Evolutionary conservation across 2,888 invertebrate genomes (phyloP).

Genomic region (Parnassius apollo): DNA sequence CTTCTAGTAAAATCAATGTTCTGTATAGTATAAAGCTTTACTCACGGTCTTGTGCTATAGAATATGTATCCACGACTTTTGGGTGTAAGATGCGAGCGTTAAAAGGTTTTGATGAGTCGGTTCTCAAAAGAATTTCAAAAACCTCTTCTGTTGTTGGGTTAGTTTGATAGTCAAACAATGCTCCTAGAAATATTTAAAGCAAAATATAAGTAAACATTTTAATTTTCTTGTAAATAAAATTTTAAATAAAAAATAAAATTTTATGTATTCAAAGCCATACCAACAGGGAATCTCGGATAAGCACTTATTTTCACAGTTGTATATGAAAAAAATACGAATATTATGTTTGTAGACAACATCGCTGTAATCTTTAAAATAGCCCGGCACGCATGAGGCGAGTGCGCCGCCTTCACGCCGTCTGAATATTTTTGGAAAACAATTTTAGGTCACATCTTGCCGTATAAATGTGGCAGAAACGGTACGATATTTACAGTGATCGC

Average conservation of each 20-base stretch:
- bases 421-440: slow-evolving; percentile 77
- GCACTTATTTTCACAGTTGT: slow-evolving; percentile 32
- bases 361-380: slow-evolving; percentile 38
- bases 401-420: slow-evolving; percentile 57
- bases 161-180: slow-evolving; percentile 68
- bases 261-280: slow-evolving; percentile 41
- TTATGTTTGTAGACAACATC: slow-evolving; percentile 37
- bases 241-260: neutral
- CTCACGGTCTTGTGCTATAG: slow-evolving; percentile 65
- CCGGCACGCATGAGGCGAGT: slow-evolving; percentile 48
- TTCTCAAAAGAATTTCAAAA: slow-evolving; percentile 50
- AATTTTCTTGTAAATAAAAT: neutral
- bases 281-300: slow-evolving; percentile 53
- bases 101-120: slow-evolving; percentile 47
- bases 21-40: slow-evolving; percentile 23
- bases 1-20: too few species aligned
- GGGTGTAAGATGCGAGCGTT: slow-evolving; percentile 51
- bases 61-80: slow-evolving; percentile 58
- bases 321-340: slow-evolving; percentile 38
- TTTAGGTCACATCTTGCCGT: slow-evolving; percentile 66
- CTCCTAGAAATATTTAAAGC: slow-evolving; percentile 57
- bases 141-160: slow-evolving; percentile 46
- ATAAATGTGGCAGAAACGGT: slow-evolving; percentile 32
- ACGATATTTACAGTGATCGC: slow-evolving; percentile 27
- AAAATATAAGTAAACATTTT: neutral